Conservation (phyloP, 2,113 vertebrate species). For the Toxostoma redivivum region DNA sequence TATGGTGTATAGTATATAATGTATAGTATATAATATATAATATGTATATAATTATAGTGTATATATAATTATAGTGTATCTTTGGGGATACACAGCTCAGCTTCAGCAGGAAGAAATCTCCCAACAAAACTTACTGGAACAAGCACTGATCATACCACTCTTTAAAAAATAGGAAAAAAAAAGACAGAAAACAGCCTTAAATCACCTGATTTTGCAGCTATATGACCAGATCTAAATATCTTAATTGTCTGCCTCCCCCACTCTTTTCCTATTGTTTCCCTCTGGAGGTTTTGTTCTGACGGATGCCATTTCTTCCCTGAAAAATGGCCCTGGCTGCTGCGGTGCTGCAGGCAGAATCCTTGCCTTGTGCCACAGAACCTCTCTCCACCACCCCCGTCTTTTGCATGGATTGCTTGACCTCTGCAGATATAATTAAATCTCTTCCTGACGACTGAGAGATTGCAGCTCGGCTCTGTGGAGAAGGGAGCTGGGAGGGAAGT, state of each 20-base stretch:
- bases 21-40: neutral
- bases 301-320: conserved; percentile 11
- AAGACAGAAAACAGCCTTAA: neutral
- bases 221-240: neutral
- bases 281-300: neutral
- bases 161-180: neutral
- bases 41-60: neutral
- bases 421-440: conserved; percentile 38
- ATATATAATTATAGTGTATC: neutral
- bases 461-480: neutral
- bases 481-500: neutral
- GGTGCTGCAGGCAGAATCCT: neutral
- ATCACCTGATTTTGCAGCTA: neutral
- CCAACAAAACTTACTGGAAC: neutral
- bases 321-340: neutral
- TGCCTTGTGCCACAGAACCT: neutral
- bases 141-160: neutral
- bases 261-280: neutral
- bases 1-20: too few species aligned
- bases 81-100: too few species aligned
- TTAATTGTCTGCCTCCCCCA: neutral
- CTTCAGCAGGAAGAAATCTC: neutral
- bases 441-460: neutral
- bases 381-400: neutral
- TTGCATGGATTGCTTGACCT: conserved; percentile 20